A percentile compares a stretch with the other conserved stretches of the same genome.
These are phyloP conservation scores for Aleiodes testaceus DNA, from an alignment of 2,888 invertebrate species.

Conservation along the genomic window DNA sequence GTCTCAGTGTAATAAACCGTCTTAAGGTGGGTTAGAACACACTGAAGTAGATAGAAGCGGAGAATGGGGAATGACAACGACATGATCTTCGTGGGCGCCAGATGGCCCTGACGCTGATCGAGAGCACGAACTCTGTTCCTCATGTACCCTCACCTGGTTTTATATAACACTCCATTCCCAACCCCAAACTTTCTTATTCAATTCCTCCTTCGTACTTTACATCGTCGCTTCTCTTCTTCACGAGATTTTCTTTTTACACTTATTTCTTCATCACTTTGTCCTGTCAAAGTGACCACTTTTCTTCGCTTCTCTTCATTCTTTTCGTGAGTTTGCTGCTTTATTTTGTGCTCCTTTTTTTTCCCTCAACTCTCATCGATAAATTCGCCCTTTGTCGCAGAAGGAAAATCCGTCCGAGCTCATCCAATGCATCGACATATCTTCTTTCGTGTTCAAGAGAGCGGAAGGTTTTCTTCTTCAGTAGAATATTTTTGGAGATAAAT, in stretches of 20 bases:
- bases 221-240: conserved; percentile 32
- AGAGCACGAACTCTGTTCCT: conserved; percentile 42
- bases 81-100: conserved; percentile 42
- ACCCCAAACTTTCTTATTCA: conserved; percentile 37
- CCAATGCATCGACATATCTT: conserved; percentile 2
- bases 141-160: conserved; percentile 41
- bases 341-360: conserved; percentile 13
- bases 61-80: conserved; percentile 33
- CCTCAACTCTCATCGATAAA: conserved; percentile 13
- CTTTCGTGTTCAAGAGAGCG: conserved; percentile 11
- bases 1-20: conserved; percentile 43
- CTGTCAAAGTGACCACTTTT: conserved; percentile 30
- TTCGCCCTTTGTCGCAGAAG: conserved; percentile 10
- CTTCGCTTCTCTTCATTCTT: conserved; percentile 16
- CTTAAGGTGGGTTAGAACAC: conserved; percentile 26
- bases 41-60: background rate
- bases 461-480: background rate
- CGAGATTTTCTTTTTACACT: conserved; percentile 12
- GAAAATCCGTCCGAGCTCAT: background rate
- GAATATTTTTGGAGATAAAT: background rate
- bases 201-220: conserved; percentile 36
- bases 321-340: conserved; percentile 6
- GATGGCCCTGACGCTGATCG: conserved; percentile 44
- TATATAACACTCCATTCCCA: conserved; percentile 38
- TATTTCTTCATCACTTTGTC: conserved; percentile 11